These are phyloP conservation scores for Sarcophilus harrisii DNA, from an alignment of 2,797 vertebrate species.

Conservation along the genomic window DNA sequence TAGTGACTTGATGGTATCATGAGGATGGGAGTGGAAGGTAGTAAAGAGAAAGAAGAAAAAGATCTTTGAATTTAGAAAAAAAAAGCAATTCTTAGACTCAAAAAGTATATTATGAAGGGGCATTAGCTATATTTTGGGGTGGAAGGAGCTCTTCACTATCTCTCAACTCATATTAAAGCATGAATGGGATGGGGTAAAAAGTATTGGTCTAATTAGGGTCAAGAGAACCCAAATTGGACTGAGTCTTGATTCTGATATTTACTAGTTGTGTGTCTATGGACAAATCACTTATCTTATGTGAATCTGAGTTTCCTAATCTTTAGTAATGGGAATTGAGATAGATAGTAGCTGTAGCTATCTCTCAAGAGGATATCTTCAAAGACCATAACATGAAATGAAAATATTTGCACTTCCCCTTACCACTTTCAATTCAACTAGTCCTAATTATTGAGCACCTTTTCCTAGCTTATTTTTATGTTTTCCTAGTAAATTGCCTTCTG, in stretches of 20 bases:
- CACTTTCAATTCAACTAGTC: background rate
- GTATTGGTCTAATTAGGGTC: background rate
- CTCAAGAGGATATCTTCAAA: background rate
- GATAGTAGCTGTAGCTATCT: background rate
- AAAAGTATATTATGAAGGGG: background rate
- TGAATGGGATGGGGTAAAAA: background rate
- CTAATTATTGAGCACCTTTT: background rate
- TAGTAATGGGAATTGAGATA: background rate
- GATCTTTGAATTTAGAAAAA: background rate
- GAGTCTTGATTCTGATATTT: background rate
- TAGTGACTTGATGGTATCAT: background rate
- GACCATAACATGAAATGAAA: background rate
- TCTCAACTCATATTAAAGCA: background rate
- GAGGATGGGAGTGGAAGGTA: background rate
- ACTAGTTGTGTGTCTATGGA: background rate
- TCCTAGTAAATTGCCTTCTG: background rate
- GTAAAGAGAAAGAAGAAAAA: background rate
- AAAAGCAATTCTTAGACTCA: background rate
- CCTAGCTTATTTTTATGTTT: background rate
- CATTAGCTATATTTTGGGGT: background rate
- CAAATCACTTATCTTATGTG: background rate
- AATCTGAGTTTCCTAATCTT: background rate
- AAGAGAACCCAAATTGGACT: background rate
- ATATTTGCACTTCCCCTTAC: background rate
- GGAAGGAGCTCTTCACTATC: too few relatives aligned